Evolutionary conservation across 1,140 invertebrate species (phyloP).

Genomic region (Mylabris phalerata): DNA sequence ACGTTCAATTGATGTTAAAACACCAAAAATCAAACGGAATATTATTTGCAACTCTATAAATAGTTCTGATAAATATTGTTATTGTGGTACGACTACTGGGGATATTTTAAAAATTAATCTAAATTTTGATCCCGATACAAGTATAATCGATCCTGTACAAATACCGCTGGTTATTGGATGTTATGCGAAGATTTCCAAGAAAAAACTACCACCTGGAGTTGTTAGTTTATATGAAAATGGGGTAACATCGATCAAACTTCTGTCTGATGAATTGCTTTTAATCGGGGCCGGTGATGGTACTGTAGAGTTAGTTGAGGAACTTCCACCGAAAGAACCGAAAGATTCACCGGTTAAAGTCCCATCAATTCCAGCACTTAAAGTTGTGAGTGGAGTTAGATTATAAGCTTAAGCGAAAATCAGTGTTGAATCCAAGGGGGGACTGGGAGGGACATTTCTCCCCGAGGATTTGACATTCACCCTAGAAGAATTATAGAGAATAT

Average conservation of each 20-base stretch:
- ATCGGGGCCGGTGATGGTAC: constrained; percentile 79
- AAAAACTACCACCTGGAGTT: constrained; percentile 39
- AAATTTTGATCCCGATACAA: constrained; percentile 55
- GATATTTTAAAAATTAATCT: constrained; percentile 58
- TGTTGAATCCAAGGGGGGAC: not conserved
- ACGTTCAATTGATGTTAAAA: constrained; percentile 60
- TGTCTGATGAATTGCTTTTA: constrained; percentile 55
- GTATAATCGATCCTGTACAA: constrained; percentile 45
- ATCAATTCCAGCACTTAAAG: constrained; percentile 35
- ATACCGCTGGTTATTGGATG: constrained; percentile 61
- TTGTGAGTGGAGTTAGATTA: constrained; percentile 40
- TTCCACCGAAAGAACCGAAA: constrained; percentile 13
- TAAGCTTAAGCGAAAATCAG: not conserved
- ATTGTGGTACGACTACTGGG: constrained; percentile 77
- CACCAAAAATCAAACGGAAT: constrained; percentile 60
- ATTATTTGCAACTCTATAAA: constrained; percentile 59
- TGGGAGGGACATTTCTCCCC: too few species aligned
- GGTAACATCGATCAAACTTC: constrained; percentile 57
- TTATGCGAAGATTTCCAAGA: constrained; percentile 52
- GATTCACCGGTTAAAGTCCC: constrained; percentile 32
- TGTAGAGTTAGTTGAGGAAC: constrained; percentile 61
- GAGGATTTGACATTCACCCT: too few species aligned
- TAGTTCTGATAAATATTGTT: constrained; percentile 60
- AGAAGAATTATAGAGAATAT: too few species aligned
- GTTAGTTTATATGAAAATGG: constrained; percentile 42